Evolutionary conservation across 2,888 invertebrate genomes (phyloP), one percentile per base, ranked within the genome.

Genomic region (Reticulitermes lucifugus): DNA sequence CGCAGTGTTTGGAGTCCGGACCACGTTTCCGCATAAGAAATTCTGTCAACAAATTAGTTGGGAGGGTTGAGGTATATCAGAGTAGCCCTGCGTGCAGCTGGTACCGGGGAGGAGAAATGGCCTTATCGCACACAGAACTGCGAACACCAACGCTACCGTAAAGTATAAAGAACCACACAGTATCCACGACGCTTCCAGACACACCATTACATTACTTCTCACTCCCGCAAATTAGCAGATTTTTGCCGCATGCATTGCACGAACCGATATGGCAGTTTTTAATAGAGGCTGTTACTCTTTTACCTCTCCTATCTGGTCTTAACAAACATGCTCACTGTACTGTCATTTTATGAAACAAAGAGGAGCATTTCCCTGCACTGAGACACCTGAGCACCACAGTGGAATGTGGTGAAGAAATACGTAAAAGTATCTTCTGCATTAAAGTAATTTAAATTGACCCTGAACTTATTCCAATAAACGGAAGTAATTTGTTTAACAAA

Each of bases 11-110:
- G 65, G 73, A 86, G 85, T 86, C 85, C 60, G 87, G 87, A 87
- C 89, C 90, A 90, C 90, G 90, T 79, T 89, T 88, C 88, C 88
- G 90, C 90, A 89, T 90, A 90, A 90, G 90, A 89, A 89, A 90
- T 90, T 90, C 88, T 88, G 90, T 90, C 90, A 90, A 90, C 90
- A 90, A 89, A 90, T 90, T 90, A 90, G 88, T 86, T 82, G 84
- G 46, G 70, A 80, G 43, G 43, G 84, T 25, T 79, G 55, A 29
- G 70, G 71, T 60, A 43, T 55, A 60, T 80, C 80, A 60, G 60
- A 73, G 60, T 80, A 60, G 35, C 59, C 80, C 80, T 46, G 55
- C 18, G 12, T 46, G 79, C 79, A 79, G 79, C 79, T 79, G 59
- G 41, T 29, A 25, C 25, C 79, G 14, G 25, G 25, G 18, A 12